phyloP scores from a whole-genome alignment of 2,113 vertebrate species.

The Pampusana beccarii region DNA sequence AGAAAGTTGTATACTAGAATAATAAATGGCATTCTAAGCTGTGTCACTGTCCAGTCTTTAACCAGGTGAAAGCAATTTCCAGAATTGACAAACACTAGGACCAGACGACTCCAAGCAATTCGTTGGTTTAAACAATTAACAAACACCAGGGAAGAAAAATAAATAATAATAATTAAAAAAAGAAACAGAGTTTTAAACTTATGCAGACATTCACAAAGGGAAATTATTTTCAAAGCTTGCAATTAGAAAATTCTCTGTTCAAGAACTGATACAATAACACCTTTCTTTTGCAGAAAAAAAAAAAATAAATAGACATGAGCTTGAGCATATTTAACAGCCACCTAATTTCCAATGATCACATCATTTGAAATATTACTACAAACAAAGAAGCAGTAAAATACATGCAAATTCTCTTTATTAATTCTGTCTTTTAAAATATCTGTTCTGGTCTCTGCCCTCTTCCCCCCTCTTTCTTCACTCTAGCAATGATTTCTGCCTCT shows the following conservation, averaged over 20 bases:
- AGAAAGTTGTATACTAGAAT: neutral
- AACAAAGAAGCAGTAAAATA: slow-evolving; percentile 35
- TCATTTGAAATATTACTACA: slow-evolving; percentile 26
- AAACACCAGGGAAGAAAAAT: neutral
- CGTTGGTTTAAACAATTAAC: neutral
- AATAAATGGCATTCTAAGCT: neutral
- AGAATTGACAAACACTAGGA: neutral
- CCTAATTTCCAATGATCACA: slow-evolving; percentile 43
- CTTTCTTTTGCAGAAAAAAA: neutral
- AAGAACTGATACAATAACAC: neutral
- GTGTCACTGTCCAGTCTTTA: neutral
- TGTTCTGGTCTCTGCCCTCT: neutral
- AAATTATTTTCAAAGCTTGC: neutral
- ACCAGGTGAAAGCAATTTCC: neutral
- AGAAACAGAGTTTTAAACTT: neutral
- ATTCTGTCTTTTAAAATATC: slow-evolving; percentile 44
- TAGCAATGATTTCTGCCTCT: slow-evolving; percentile 79
- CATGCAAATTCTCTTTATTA: slow-evolving; percentile 20
- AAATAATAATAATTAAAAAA: neutral
- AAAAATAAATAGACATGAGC: neutral
- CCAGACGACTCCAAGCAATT: neutral
- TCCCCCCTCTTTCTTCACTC: slow-evolving; percentile 63
- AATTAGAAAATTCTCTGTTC: neutral
- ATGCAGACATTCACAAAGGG: neutral
- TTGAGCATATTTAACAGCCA: slow-evolving; percentile 25